Base-by-base conservation (phyloP, 2,113 vertebrate species). In the Ploceus nigricollis region DNA sequence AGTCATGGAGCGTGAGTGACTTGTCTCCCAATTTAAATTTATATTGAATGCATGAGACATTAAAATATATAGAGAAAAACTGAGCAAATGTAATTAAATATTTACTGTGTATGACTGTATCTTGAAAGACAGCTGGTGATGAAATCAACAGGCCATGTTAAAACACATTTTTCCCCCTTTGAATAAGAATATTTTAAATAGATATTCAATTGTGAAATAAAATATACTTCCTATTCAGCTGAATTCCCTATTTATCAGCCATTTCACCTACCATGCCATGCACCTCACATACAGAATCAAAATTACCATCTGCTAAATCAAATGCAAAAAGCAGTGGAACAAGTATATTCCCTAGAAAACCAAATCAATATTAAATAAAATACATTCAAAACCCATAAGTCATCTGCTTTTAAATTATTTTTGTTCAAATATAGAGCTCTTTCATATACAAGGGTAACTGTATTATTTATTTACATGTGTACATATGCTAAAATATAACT, bases 221-320 rank as follows among this genome's bases (percentile, higher is more conserved):
- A 87, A 61, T 72, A 8, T 28, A 27, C 15, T 39, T 50, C 5
- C 16, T 44, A 23, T n/a, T 73, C 14, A 61, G 18, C 37, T 47
- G 57, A 82, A 82, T 89, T 92, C 14, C 21, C 28, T 79, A 40
- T 76, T 94, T 94, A 79, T 96, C 57, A 93, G 31, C 35, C 33
- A 22, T 64, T 87, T 92, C 47, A 88, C 44, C 61, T 82, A 71
- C 42, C 37, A 69, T 64, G n/a, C 19, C 21, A 39, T 19, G 30
- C 68, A 54, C 4, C 69, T 93, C 53, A n/a, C 73, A 40, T 45
- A 47, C 5, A 22, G 27, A 90, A 72, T 69, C 42, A 64, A 92
- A 87, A 93, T 93, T 66, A 50, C 44, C 5, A 40, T 45, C 51
- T 88, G 66, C 16, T 91, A 91, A 96, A 94, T 91, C 65, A 84